These are phyloP conservation scores for Malurus cyaneus DNA, from an alignment of 2,113 vertebrate genomes.

Conservation along the genomic window DNA sequence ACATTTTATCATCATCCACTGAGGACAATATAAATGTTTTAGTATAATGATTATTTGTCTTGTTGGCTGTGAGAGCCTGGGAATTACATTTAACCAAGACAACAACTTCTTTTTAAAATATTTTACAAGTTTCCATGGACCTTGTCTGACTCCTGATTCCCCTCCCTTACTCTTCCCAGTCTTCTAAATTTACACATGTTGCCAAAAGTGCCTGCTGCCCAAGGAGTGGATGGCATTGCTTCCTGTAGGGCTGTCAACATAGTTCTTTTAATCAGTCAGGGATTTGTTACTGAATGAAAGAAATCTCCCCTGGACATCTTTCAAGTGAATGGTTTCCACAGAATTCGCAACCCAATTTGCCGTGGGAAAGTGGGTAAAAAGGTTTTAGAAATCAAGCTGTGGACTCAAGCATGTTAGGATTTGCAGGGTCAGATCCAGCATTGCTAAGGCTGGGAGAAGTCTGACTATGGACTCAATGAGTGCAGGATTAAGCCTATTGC, in stretches of 20 bases:
- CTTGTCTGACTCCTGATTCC: background rate
- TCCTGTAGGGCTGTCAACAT: background rate
- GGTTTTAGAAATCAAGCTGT: background rate
- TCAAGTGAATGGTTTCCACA: conserved; percentile 7
- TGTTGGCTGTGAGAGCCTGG: background rate
- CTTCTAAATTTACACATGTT: background rate
- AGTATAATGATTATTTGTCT: background rate
- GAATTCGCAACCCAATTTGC: background rate
- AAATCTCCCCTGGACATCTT: background rate
- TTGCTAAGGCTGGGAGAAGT: background rate
- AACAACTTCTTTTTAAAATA: background rate
- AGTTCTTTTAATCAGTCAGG: conserved; percentile 17
- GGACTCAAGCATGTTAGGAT: background rate
- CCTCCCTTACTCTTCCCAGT: background rate
- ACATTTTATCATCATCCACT: background rate
- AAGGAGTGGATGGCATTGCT: conserved; percentile 6
- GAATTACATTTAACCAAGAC: background rate
- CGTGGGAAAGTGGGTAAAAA: conserved; percentile 27
- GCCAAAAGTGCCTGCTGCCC: background rate
- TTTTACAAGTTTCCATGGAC: conserved; percentile 1
- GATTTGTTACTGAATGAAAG: conserved; percentile 42
- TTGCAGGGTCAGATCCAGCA: background rate
- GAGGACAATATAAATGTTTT: background rate
- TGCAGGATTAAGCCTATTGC: conserved; percentile 3
- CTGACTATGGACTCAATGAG: background rate